Base-by-base conservation (phyloP, 1,140 invertebrate genomes). In the Scylla paramamosain region DNA sequence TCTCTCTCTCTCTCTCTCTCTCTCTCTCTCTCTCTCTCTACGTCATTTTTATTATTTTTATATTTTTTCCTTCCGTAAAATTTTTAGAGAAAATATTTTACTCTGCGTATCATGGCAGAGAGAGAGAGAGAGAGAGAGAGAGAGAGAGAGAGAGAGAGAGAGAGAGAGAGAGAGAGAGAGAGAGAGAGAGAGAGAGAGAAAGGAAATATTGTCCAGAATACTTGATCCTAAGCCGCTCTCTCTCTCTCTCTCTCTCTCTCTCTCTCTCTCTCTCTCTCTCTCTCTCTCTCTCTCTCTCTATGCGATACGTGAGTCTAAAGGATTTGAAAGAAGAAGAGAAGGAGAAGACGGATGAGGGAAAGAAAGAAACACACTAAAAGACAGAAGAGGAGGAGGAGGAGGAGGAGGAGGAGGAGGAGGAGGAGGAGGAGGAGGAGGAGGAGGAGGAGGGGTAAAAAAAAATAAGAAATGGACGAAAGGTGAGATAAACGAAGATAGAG, bases 1-100 rank as follows among this genome's bases (percentile, higher is more conserved):
- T 87, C 84, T 87, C 84, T 87, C 84, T 87, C 84, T 84, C 84
- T 87, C 84, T 87, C 84, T 87, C 84, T 87, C 84, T 87, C 84
- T 87, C 84, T 84, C 84, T 39, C 84, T 87, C 84, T 87, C 84
- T 87, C 84, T 87, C 84, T 39, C 31, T 87, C 84, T 86, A 4
- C 1, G 3, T 86, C 25, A 32, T 4, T 32, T n/a, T 77, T 77
- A 7, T n/a, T n/a, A 1, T 0, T 77, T 77, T 10, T 67, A 10
- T 67, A 14, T 67, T n/a, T 77, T 77, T 77, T n/a, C n/a, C 20
- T 77, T n/a, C n/a, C 6, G 3, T n/a, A 77, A 16, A n/a, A 20
- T n/a, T 77, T 77, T 77, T n/a, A 77, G 16, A 3, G 12, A n/a
- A n/a, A n/a, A 59, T 12, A 59, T 59, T 59, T 59, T 59, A 59